Conservation (phyloP, 2,888 invertebrate genomes). For the Deilephila elpenor region DNA sequence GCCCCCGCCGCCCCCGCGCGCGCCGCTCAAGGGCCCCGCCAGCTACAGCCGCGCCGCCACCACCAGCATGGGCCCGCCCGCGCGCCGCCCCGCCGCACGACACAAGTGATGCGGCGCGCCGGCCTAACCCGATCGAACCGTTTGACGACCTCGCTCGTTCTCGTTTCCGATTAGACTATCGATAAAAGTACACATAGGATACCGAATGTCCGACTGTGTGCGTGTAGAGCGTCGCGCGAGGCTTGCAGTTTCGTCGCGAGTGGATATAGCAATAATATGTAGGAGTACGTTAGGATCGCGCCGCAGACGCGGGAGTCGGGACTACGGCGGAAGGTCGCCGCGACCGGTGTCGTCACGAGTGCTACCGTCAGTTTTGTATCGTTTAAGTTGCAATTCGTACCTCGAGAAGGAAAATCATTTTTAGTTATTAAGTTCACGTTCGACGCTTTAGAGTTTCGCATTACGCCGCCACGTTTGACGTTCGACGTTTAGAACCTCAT, state of each 20-base stretch:
- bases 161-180: no score
- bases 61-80: background rate
- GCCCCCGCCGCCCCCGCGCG: no score
- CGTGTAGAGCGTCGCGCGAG: background rate
- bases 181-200: background rate
- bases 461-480: slow-evolving; percentile 6
- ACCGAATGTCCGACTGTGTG: background rate
- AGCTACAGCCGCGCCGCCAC: background rate
- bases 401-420: background rate
- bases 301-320: background rate
- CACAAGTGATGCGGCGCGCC: no score
- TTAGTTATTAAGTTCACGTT: background rate
- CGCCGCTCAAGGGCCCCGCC: background rate
- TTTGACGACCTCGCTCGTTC: no score
- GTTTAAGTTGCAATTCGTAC: slow-evolving; percentile 5
- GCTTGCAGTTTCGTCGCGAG: slow-evolving; percentile 7
- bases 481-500: background rate
- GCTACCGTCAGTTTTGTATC: background rate
- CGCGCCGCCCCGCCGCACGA: background rate
- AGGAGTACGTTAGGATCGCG: background rate
- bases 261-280: slow-evolving; percentile 14
- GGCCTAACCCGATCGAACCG: no score
- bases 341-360: background rate
- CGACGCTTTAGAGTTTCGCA: background rate
- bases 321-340: background rate